Conservation (phyloP, 2,113 vertebrate genomes). For the Bubo scandiacus region DNA sequence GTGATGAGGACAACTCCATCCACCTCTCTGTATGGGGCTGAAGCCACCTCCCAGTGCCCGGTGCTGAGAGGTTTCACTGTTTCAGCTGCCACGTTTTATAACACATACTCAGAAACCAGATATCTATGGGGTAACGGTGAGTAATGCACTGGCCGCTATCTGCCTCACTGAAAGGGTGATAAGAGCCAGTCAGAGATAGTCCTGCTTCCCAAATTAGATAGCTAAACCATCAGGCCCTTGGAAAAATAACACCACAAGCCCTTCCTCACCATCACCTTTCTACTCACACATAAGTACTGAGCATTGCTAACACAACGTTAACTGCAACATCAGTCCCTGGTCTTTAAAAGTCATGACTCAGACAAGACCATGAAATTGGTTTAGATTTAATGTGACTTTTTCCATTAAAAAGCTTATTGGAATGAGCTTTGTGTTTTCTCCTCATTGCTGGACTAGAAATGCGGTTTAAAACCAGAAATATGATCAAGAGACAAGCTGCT, state of each 20-base stretch:
- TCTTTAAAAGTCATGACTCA: background rate
- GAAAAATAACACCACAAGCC: constrained; percentile 21
- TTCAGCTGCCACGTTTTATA: background rate
- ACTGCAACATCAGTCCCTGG: background rate
- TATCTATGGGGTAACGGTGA: background rate
- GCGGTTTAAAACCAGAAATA: background rate
- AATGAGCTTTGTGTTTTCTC: background rate
- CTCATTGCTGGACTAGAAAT: background rate
- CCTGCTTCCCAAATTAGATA: constrained; percentile 44
- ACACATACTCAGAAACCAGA: constrained; percentile 37
- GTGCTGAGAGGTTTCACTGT: background rate
- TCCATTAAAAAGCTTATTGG: constrained; percentile 2
- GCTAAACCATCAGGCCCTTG: background rate
- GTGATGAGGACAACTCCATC: background rate
- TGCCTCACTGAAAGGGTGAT: constrained; percentile 60
- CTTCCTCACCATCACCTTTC: background rate
- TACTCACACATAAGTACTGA: background rate
- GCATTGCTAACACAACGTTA: background rate
- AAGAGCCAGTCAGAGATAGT: constrained; percentile 35
- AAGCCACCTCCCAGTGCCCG: background rate
- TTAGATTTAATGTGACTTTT: background rate
- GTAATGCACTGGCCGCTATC: constrained; percentile 34
- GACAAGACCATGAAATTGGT: background rate
- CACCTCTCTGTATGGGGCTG: background rate
- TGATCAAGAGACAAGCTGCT: background rate